Base-by-base conservation (phyloP, 2,113 vertebrate species). In the Chrysemys picta region DNA sequence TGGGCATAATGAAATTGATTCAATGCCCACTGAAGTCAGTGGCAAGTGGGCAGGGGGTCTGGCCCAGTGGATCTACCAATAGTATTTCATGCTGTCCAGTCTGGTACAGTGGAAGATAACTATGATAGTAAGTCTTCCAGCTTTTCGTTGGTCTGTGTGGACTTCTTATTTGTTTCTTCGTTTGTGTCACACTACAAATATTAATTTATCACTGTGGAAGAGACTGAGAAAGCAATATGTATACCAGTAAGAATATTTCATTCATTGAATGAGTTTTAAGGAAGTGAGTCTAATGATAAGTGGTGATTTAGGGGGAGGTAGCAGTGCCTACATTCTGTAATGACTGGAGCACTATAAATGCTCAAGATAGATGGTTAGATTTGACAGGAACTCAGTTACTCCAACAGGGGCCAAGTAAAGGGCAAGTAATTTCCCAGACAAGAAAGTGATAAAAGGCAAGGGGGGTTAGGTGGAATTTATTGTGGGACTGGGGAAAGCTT, bases 371-470 rank as follows among this genome's bases (percentile, higher is more conserved):
- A 96, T 95, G 92, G 53, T 65, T 86, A 88, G 87, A 90, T 90
- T 84, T 78, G 91, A 88, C 96, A 89, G 78, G 89, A 95, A 97
- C 92, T 95, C 56, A 92, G 96, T 97, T 96, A 92, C 96, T 96
- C 83, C 87, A 92, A 91, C 50, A 76, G 93, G 91, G 96, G 95
- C 83, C 96, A 96, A 91, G 89, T 89, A 93, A 97, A 97, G 95
- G 96, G 91, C 96, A 96, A 95, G 80, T 89, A 91, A 96, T 96
- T 95, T 89, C 49, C 49, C 87, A 65, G 79, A 89, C 85, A 91
- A 7, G 76, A 95, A 96, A 94, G 91, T 96, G 93, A 94, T 96
- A 96, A 91, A 96, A 94, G 85, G 57, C 75, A 94, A 59, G 96
- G 95, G 91, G 65, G 81, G 83, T 93, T 97, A 94, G 84, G 78